Evolutionary conservation across 2,797 vertebrate genomes (phyloP), one percentile per base, ranked within the genome.

Genomic region (Crypturellus tataupa): DNA sequence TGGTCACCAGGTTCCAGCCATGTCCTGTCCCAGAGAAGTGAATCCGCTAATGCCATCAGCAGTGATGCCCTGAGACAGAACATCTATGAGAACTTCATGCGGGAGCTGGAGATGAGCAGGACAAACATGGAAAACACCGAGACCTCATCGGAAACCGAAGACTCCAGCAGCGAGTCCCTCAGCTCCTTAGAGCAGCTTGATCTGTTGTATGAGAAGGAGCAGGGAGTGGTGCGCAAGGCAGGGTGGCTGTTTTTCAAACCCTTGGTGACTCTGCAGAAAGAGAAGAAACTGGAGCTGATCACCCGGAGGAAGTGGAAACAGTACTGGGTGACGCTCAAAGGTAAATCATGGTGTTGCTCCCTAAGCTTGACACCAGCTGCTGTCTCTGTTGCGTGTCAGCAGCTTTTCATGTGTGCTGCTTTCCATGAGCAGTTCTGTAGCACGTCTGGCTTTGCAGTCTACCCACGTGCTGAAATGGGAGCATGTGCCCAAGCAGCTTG

Each of bases 231-330:
- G n/a, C 98, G 99, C 35, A 98, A 99, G 89, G 99, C 99, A 0
- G 99, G 99, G 8, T 99, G 99, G 99, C 98, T 99, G 56, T 99
- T 98, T 93, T 99, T 99, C 96, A 99, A 99, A 94, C 98, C 99
- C 24, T 97, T 99, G 0, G 96, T 99, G 91, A 99, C 98, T 8
- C 92, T 99, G 95, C 99, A 99, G 97, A 99, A 99, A 93, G 99
- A 99, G 95, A 98, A 98, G 94, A 99, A 99, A 95, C 98, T 99
- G 93, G 99, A 99, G 95, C 96, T 99, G 94, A 98, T 99, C 87
- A 97, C 98, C 12, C 98, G 99, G 10, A 98, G 99, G 92, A 99
- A 98, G 90, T 99, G 99, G 99, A 99, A 98, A 87, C 99, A 99
- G 76, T 99, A 99, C 96, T 99, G 99, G 99, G 98, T 99, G 75